These are phyloP conservation scores for Cinclus cinclus DNA, from an alignment of 2,113 vertebrate species.

Conservation along the genomic window DNA sequence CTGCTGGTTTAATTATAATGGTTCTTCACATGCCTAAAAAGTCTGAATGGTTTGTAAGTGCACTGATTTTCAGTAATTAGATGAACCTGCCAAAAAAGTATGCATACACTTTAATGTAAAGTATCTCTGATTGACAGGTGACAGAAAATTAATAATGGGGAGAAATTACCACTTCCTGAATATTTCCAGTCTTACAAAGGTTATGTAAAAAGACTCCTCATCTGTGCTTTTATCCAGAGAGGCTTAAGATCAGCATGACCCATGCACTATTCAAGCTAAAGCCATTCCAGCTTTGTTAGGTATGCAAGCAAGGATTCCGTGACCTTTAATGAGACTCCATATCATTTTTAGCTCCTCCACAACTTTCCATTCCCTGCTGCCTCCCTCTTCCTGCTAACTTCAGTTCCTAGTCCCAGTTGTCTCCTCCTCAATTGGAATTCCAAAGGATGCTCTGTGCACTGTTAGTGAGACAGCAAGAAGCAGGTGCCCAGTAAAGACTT, in stretches of 20 bases:
- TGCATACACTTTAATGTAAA: background rate
- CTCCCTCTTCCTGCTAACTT: background rate
- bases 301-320: constrained; percentile 10
- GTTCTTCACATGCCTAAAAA: background rate
- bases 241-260: background rate
- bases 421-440: background rate
- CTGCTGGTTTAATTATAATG: background rate
- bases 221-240: background rate
- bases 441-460: constrained; percentile 15
- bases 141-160: background rate
- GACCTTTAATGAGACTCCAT: constrained; percentile 2
- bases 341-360: constrained; percentile 19
- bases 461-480: constrained; percentile 20
- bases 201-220: background rate
- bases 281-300: constrained; percentile 1
- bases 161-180: background rate
- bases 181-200: background rate
- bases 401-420: background rate
- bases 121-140: background rate
- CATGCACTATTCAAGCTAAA: background rate
- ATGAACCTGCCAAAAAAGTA: background rate
- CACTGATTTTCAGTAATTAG: background rate
- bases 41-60: background rate
- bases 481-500: background rate
- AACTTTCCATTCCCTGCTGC: background rate